Evolutionary conservation across 2,888 invertebrate genomes (phyloP), one percentile per base, ranked within the genome.

Genomic region (Selenia dentaria): DNA sequence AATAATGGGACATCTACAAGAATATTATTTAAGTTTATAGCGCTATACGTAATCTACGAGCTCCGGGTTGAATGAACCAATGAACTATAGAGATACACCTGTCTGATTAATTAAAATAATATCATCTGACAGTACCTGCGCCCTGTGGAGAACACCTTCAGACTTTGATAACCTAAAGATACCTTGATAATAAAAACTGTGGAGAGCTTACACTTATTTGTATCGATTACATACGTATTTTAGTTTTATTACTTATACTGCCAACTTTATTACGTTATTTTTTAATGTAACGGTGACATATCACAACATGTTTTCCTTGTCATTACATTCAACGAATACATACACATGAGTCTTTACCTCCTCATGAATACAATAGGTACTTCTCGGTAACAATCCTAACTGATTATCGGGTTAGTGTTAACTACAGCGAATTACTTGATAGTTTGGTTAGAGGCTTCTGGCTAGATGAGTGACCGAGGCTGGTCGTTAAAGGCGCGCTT

Each of bases 1-100:
- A 31, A 34, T 29, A 29, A 46, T 46, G 40, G 8, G 35, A 31
- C 25, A 29, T 36, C 18, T 25, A 36, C 18, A 20, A 43, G 44
- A 42, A 26, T 39, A 41, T 37, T 25, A 18, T 27, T 35, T 20
- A 37, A 22, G 31, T 38, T 51, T 41, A 45, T 42, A 20, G n/a
- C 47, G 28, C 18, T 46, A 38, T 39, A 28, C 29, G 22, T 42
- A 51, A 42, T 44, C 38, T 38, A 43, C 45, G 33, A 53, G 29
- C 52, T 57, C 57, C 54, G 57, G 51, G 54, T 58, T 53, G 51
- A 58, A 55, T 51, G 48, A 51, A 49, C 54, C 51, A 29, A 39
- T 42, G 37, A 41, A 37, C 24, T 12, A n/a, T n/a, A n/a, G 22
- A 33, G 32, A 22, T 37, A 29, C 28, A 48, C 33, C 28, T 41